Conservation (phyloP, 2,797 vertebrate species). For the Pteropus rufus region DNA sequence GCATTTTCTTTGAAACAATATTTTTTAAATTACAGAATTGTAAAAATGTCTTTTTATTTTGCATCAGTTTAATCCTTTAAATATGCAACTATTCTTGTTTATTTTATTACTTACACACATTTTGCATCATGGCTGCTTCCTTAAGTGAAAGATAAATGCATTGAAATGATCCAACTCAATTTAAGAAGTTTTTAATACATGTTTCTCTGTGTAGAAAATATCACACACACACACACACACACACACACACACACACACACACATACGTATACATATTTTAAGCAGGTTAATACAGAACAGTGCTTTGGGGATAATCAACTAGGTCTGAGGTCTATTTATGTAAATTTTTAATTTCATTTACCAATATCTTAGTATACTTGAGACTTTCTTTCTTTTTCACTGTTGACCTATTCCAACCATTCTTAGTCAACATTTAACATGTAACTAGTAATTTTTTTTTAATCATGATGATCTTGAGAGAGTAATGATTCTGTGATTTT, state of each 20-base stretch:
- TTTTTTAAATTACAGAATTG: neutral
- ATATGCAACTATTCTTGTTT: neutral
- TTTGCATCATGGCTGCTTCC: conserved; percentile 12
- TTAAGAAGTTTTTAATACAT: neutral
- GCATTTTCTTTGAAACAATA: neutral
- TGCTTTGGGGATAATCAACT: neutral
- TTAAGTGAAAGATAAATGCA: neutral
- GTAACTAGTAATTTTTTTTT: neutral
- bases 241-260: too few relatives aligned
- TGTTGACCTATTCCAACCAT: neutral
- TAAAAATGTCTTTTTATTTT: neutral
- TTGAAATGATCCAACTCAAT: neutral
- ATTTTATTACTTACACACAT: conserved; percentile 1
- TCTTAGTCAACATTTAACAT: neutral
- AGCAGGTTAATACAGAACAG: neutral
- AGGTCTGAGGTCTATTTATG: neutral
- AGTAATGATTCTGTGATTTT: neutral
- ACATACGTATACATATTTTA: too few relatives aligned
- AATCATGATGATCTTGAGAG: neutral
- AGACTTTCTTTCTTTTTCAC: neutral
- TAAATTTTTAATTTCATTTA: neutral
- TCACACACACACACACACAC: neutral
- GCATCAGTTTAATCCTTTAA: neutral
- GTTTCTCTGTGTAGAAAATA: neutral
- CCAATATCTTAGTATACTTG: neutral